Evolutionary conservation across 2,113 vertebrate genomes (phyloP).

Genomic region (Labeo rohita): DNA sequence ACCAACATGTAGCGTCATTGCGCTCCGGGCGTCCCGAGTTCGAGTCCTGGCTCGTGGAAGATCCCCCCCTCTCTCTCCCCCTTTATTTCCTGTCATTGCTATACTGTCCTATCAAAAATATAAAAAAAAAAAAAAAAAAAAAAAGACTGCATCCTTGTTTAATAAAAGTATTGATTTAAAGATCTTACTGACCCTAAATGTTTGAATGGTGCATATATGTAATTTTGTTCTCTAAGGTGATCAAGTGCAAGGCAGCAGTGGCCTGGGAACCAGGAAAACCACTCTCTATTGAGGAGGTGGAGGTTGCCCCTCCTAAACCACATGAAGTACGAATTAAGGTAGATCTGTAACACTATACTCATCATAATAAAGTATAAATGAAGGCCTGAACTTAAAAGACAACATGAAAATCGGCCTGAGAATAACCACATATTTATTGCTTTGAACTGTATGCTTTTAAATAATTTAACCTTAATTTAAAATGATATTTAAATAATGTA

Average conservation of each 20-base stretch:
- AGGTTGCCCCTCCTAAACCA: conserved; percentile 70
- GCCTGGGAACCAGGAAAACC: conserved; percentile 66
- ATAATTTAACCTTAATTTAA: not conserved
- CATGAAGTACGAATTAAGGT: conserved; percentile 72
- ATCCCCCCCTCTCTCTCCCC: too few relatives aligned
- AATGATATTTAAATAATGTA: too few relatives aligned
- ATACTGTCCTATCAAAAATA: too few relatives aligned
- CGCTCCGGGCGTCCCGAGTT: too few relatives aligned
- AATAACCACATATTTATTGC: not conserved
- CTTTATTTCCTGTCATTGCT: too few relatives aligned
- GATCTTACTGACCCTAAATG: not conserved
- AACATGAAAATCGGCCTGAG: not conserved
- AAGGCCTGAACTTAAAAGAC: not conserved
- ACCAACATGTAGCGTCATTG: too few relatives aligned
- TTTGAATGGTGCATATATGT: not conserved
- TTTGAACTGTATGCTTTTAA: not conserved
- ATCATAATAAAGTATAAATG: not conserved
- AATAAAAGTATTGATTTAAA: too few relatives aligned
- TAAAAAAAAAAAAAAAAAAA: too few relatives aligned
- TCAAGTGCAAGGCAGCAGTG: conserved; percentile 72
- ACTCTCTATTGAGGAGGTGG: conserved; percentile 65
- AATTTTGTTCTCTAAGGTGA: conserved; percentile 62
- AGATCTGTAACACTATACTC: not conserved
- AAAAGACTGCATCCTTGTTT: not conserved
- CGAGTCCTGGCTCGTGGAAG: too few relatives aligned